phyloP scores from a whole-genome alignment of 1,140 invertebrate species.

The Ctenoplectra terminalis region DNA sequence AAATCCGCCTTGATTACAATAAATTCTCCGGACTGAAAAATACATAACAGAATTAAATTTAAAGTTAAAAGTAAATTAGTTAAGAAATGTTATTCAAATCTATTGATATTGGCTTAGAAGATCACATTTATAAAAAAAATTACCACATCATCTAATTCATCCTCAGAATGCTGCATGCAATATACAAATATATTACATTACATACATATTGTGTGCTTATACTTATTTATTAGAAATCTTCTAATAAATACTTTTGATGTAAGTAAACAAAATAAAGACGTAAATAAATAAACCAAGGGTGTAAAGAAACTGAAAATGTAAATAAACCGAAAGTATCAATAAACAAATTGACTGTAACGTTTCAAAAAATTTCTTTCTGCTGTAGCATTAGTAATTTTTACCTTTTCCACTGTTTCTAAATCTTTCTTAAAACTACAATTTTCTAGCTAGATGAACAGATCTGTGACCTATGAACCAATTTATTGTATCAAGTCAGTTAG shows the following conservation, averaged over 20 bases:
- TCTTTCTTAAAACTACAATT: background rate
- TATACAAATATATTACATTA: constrained; percentile 14
- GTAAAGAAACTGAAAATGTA: too few species aligned
- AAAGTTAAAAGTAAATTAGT: background rate
- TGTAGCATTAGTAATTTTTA: background rate
- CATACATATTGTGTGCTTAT: constrained; percentile 8
- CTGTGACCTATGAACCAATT: background rate
- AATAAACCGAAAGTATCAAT: background rate
- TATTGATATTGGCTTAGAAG: background rate
- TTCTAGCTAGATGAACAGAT: too few species aligned
- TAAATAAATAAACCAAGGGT: too few species aligned
- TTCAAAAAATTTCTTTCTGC: too few species aligned
- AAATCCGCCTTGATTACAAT: constrained; percentile 91
- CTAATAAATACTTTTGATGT: too few species aligned
- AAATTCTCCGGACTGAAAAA: constrained; percentile 91
- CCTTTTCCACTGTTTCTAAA: background rate
- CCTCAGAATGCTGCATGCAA: constrained; percentile 74
- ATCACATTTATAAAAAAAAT: constrained; percentile 47
- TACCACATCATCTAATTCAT: constrained; percentile 73
- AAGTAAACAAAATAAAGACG: too few species aligned
- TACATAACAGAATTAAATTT: background rate
- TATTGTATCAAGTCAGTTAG: constrained; percentile 4
- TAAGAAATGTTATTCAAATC: constrained; percentile 13
- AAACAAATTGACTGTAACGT: background rate
- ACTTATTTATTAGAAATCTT: too few species aligned